Evolutionary conservation across 2,888 invertebrate species (phyloP).

Genomic region (Drosophila anceps): DNA sequence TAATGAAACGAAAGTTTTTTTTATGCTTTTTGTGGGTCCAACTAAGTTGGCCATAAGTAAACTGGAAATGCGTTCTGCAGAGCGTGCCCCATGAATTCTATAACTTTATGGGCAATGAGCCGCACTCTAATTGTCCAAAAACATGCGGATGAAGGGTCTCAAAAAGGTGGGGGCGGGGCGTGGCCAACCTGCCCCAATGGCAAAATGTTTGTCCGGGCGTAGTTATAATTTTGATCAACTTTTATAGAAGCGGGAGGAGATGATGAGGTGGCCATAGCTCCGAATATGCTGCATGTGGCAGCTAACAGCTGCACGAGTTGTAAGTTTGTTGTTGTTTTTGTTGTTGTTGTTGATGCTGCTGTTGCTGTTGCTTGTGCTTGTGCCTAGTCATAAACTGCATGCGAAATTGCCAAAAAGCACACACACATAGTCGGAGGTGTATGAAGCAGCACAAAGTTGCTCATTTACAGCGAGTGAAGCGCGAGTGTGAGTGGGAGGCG

Average conservation of each 20-base stretch:
- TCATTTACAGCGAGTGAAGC: constrained; percentile 61
- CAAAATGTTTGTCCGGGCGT: constrained; percentile 59
- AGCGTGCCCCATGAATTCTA: constrained; percentile 77
- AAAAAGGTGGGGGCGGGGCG: neutral
- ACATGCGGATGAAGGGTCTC: constrained; percentile 14
- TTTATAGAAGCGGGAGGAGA: constrained; percentile 52
- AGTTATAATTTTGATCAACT: constrained; percentile 81
- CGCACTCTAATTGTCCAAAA: constrained; percentile 69
- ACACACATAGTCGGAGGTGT: constrained; percentile 37
- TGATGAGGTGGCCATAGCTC: constrained; percentile 1
- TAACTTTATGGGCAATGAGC: constrained; percentile 78
- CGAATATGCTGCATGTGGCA: constrained; percentile 48
- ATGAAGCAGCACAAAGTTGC: constrained; percentile 62
- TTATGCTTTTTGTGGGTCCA: constrained; percentile 16
- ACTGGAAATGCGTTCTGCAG: constrained; percentile 61
- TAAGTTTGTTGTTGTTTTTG: constrained; percentile 38
- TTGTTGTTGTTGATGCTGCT: constrained; percentile 20
- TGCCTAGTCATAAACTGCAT: constrained; percentile 75
- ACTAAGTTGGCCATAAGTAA: constrained; percentile 70
- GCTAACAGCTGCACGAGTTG: constrained; percentile 67
- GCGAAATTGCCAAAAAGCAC: constrained; percentile 74
- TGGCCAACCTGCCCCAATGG: constrained; percentile 46
- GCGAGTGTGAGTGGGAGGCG: neutral
- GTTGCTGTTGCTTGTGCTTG: constrained; percentile 33
- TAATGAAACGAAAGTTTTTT: constrained; percentile 69